Base-by-base conservation (phyloP, 1,140 invertebrate species). In the Steinernema khuongi region DNA sequence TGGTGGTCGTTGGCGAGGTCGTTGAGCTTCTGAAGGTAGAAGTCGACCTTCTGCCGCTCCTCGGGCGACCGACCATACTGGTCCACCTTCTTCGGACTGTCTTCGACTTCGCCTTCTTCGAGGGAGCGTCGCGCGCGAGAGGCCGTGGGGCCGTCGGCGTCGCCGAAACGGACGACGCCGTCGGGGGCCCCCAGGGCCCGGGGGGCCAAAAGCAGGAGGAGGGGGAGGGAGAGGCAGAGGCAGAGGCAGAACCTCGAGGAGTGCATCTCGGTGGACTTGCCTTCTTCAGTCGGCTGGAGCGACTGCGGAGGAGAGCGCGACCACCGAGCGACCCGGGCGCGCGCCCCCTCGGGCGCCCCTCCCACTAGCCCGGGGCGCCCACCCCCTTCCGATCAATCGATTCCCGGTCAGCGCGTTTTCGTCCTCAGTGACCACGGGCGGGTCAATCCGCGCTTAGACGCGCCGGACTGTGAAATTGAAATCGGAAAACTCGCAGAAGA, bases 1-100 rank as follows among this genome's bases (percentile, higher is more conserved):
- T 77, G 74, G 36, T 60, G 67, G 43, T 77, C 43, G 18, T 77
- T 71, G 1, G 77, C 68, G 31, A 78, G 41, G 19, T 77, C 77
- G 32, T 73, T 73, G 18, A 78, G 66, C 60, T 78, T 78, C 22
- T 78, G 33, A 66, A 78, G 70, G 67, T 78, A 78, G 36, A 67
- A 77, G 17, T 78, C 43, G 19, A 78, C 77, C 11, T 41, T 69
- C n/a, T 32, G 36, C 31, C 72, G 29, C 33, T 78, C 74, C 32
- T 73, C 74, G 32, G 72, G 43, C 1, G 74, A 66, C 74, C 73
- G 43, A 30, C 75, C 75, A 22, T n/a, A 60, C 14, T 7, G 11
- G 22, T 60, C 50, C n/a, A n/a, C n/a, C n/a, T n/a, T n/a, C n/a
- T n/a, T n/a, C n/a, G n/a, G n/a, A 22, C 14, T 22, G 50, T 7